phyloP scores from a whole-genome alignment of 2,888 invertebrate genomes.

The Punctoribates punctum region DNA sequence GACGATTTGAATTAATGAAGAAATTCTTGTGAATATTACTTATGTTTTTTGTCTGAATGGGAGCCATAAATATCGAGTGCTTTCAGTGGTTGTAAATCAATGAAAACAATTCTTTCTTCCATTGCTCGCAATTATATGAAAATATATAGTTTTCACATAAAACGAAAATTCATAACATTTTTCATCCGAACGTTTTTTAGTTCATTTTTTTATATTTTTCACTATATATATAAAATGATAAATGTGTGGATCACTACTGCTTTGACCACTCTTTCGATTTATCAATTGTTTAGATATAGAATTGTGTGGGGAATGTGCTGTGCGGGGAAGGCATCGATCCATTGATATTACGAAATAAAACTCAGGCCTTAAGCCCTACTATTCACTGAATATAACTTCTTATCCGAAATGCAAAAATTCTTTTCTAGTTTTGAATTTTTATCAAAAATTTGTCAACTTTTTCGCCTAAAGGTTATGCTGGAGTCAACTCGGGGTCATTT shows the following conservation, averaged over 20 bases:
- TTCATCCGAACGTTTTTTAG: background rate
- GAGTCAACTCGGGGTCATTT: too few species aligned
- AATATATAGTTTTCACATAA: too few species aligned
- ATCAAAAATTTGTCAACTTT: too few species aligned
- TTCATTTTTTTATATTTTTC: background rate
- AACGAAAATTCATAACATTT: too few species aligned
- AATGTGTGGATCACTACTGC: background rate
- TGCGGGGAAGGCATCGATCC: background rate
- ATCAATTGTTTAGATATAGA: constrained; percentile 14
- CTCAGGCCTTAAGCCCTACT: background rate
- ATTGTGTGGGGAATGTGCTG: background rate
- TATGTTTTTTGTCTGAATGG: background rate
- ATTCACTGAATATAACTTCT: background rate
- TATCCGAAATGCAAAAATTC: background rate
- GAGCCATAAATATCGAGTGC: background rate
- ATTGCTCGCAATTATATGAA: background rate
- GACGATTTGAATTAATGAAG: background rate
- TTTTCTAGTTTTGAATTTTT: background rate
- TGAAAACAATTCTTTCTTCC: background rate
- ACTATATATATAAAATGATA: background rate
- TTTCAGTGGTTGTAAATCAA: too few species aligned
- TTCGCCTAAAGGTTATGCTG: too few species aligned
- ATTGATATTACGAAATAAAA: background rate
- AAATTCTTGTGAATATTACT: background rate
- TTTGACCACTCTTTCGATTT: background rate